Evolutionary conservation across 1,140 invertebrate genomes (phyloP).

Genomic region (Philotrypesis tridentata): DNA sequence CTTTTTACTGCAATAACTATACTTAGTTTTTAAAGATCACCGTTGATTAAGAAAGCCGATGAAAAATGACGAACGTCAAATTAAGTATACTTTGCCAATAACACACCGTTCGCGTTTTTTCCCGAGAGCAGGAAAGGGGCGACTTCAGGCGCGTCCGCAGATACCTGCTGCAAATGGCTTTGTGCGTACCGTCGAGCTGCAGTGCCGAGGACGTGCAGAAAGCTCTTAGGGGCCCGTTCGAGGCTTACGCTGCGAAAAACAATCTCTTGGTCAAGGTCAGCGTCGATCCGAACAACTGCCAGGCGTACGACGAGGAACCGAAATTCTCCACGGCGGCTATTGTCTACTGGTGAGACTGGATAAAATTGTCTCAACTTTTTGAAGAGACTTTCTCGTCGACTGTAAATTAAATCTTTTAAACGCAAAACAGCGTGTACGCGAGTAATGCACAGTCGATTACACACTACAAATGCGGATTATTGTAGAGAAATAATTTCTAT

Average conservation of each 20-base stretch:
- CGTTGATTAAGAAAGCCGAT: not conserved
- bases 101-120: not conserved
- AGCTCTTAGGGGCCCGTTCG: conserved; percentile 50
- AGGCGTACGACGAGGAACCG: conserved; percentile 50
- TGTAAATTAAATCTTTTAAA: no score
- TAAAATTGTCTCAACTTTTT: no score
- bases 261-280: conserved; percentile 51
- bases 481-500: no score
- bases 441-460: no score
- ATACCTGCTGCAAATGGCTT: conserved; percentile 59
- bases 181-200: conserved; percentile 67
- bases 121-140: conserved; percentile 46
- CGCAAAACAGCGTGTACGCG: no score
- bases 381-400: no score
- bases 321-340: conserved; percentile 1
- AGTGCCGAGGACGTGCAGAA: conserved; percentile 54
- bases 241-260: conserved; percentile 45
- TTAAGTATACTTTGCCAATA: not conserved
- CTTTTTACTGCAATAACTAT: no score
- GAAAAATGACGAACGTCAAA: no score
- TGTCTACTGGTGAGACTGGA: conserved; percentile 11
- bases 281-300: conserved; percentile 55
- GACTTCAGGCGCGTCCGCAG: conserved; percentile 51
- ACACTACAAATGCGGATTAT: no score
- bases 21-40: no score